Conservation (phyloP, 1,140 invertebrate species). For the Lysiphlebus fabarum region DNA sequence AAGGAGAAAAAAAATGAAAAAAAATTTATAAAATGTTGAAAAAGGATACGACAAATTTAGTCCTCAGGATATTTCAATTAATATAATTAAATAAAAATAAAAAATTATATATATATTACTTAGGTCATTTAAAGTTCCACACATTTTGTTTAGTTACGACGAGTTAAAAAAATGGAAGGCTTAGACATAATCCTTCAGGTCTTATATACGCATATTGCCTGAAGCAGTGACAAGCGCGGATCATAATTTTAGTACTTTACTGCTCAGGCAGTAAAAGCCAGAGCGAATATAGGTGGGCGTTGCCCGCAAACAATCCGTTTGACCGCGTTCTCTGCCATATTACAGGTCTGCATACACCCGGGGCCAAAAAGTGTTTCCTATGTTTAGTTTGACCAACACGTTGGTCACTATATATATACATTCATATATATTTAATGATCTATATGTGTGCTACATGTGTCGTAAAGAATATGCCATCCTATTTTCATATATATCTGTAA, state of each 20-base stretch:
- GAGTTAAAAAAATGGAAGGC: not conserved
- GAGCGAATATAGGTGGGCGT: constrained; percentile 33
- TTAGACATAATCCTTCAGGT: not conserved
- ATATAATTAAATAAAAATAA: no score
- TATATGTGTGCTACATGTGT: no score
- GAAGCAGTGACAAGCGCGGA: constrained; percentile 31
- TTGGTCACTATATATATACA: not conserved
- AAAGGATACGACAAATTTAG: no score
- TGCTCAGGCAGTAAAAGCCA: constrained; percentile 31
- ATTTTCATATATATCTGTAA: not conserved
- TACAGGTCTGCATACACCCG: constrained; percentile 12
- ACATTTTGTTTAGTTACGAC: no score
- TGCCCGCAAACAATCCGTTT: constrained; percentile 32
- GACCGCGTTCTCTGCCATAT: constrained; percentile 28
- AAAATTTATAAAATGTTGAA: no score
- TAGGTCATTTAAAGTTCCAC: no score
- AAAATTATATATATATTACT: no score
- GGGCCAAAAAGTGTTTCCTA: constrained; percentile 35
- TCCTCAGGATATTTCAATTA: no score
- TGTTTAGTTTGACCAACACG: constrained; percentile 32
- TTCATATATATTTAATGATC: no score
- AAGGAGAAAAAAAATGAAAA: no score
- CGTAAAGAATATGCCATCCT: not conserved
- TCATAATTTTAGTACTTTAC: constrained; percentile 34
- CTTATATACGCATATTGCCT: constrained; percentile 13